Evolutionary conservation across 2,888 invertebrate genomes (phyloP).

Genomic region (Saturnia pavonia): DNA sequence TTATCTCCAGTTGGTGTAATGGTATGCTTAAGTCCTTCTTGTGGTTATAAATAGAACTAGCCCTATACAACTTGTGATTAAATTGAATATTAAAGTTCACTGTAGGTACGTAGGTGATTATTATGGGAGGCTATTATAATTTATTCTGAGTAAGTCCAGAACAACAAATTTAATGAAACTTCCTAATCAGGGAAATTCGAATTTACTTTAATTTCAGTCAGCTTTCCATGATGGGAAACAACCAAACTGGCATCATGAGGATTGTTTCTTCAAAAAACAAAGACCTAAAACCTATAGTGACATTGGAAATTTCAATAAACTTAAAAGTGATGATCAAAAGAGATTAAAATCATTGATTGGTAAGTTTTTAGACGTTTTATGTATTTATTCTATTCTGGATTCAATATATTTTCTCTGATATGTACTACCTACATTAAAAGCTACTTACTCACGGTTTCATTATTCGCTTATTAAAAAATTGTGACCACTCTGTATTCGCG

Average conservation of each 20-base stretch:
- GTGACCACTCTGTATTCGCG: no score
- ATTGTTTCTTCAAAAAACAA: slow-evolving; percentile 93
- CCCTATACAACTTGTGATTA: no score
- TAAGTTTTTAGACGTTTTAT: slow-evolving; percentile 51
- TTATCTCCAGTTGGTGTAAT: no score
- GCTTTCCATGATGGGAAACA: slow-evolving; percentile 93
- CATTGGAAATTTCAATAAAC: slow-evolving; percentile 89
- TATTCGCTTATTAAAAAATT: no score
- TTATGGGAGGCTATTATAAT: no score
- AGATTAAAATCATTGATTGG: slow-evolving; percentile 86
- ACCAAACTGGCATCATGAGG: slow-evolving; percentile 93
- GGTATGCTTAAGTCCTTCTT: no score
- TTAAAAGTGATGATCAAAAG: slow-evolving; percentile 93
- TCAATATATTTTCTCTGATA: not conserved
- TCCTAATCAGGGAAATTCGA: not conserved
- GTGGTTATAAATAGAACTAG: no score
- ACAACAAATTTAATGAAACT: not conserved
- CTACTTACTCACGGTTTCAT: no score
- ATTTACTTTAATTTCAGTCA: slow-evolving; percentile 80
- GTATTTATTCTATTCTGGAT: not conserved
- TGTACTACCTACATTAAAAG: no score
- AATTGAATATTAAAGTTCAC: no score
- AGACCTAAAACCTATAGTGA: slow-evolving; percentile 88
- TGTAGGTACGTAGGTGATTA: no score
- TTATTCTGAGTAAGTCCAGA: no score